phyloP scores from a whole-genome alignment of 2,888 invertebrate genomes.

The Corythucha ciliata region DNA sequence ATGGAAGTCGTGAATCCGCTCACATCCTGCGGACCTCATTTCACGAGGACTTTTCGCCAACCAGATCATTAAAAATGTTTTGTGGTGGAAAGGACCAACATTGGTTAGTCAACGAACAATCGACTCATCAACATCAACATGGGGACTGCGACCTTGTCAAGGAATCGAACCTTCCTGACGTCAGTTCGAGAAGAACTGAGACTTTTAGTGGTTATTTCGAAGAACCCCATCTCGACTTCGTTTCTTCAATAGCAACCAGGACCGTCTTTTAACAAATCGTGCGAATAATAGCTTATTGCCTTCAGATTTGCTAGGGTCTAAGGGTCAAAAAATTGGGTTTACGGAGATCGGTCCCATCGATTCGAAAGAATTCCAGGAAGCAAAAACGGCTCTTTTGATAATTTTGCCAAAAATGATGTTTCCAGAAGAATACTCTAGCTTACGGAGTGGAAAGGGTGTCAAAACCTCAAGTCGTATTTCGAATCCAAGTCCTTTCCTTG shows the following conservation, averaged over 20 bases:
- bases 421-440: neutral
- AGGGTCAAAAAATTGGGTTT: no score
- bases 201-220: no score
- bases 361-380: neutral
- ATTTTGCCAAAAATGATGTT: neutral
- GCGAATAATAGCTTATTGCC: no score
- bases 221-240: no score
- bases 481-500: neutral
- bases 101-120: neutral
- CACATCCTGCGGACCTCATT: conserved; percentile 2
- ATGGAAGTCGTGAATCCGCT: neutral
- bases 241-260: no score
- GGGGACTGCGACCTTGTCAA: neutral
- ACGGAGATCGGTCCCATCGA: neutral
- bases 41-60: conserved; percentile 10
- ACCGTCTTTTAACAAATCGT: no score
- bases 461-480: neutral
- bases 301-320: neutral
- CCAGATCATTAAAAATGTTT: neutral
- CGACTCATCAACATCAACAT: no score
- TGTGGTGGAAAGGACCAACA: conserved; percentile 5
- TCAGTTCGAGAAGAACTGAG: neutral
- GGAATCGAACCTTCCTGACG: neutral
- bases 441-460: neutral
- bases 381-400: neutral